Evolutionary conservation across 2,888 invertebrate genomes (phyloP), one percentile per base, ranked within the genome.

Genomic region (Mythimna pallens): DNA sequence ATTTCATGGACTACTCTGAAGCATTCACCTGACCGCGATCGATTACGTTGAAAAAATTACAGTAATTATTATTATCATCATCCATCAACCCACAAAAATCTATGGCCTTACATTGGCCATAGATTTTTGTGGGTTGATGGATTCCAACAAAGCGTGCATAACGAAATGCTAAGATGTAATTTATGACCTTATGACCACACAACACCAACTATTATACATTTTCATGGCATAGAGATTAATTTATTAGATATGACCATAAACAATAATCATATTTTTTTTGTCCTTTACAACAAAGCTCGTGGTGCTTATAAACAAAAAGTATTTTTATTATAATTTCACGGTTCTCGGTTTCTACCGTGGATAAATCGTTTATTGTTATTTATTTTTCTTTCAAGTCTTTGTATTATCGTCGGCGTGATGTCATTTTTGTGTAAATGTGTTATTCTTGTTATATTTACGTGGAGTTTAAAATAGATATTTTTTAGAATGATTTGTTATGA

Each of bases 241-340:
- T 63, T 79, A 67, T 76, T 79, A 55, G 66, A 36, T 70, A 63
- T 81, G 47, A 76, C 71, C 59, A 79, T 71, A 77, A 82, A 82
- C 67, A 78, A 79, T 57, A 82, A 71, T 77, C 30, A 57, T 67
- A 52, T n/a, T 30, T 17, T 66, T 63, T 77, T 72, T 82, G 62
- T 82, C 57, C 52, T 43, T 54, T 43, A 47, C 25, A 67, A 65
- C 36, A 65, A 64, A 47, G 59, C 34, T 36, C 50, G 17, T 14
- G n/a, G n/a, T 34, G 22, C 59, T 62, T 76, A 54, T 58, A 77
- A 66, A 76, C 71, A 54, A 62, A 78, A 68, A 65, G 10, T 66
- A 74, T 66, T 78, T 77, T 80, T 77, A 77, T 81, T 72, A 80
- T 36, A 74, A 83, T 80, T 72, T 83, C 76, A 83, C 76, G 81